Conservation (phyloP, 2,113 vertebrate genomes). For the Gulo gulo region DNA sequence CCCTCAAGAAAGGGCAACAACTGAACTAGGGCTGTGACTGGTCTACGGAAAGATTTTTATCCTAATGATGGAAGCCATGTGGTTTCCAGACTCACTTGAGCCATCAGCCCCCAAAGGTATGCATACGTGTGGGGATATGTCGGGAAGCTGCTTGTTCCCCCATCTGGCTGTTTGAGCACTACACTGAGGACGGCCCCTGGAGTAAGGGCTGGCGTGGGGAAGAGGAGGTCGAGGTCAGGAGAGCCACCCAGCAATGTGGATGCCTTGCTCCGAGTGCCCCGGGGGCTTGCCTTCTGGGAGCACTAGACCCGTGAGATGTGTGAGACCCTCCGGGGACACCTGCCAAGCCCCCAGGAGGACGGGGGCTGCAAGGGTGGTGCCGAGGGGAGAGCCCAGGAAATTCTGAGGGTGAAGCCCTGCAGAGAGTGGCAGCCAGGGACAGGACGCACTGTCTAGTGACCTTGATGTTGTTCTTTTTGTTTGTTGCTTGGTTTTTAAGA, state of each 20-base stretch:
- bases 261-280: too few species aligned
- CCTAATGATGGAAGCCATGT: not conserved
- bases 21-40: not conserved
- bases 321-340: not conserved
- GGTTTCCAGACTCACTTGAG: not conserved
- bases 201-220: not conserved
- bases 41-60: not conserved
- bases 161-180: not conserved
- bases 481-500: not conserved
- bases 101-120: not conserved
- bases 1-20: not conserved
- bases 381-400: not conserved
- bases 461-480: not conserved
- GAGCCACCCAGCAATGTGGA: not conserved
- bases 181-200: fast-evolving
- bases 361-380: fast-evolving
- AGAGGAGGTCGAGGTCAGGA: not conserved
- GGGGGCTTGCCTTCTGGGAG: not conserved
- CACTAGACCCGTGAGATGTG: not conserved
- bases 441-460: not conserved
- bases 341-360: not conserved
- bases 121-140: not conserved
- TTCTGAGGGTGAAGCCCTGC: not conserved
- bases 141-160: not conserved
- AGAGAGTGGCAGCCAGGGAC: not conserved